phyloP scores from a whole-genome alignment of 2,113 vertebrate species.

The Ceyx margarethae region DNA sequence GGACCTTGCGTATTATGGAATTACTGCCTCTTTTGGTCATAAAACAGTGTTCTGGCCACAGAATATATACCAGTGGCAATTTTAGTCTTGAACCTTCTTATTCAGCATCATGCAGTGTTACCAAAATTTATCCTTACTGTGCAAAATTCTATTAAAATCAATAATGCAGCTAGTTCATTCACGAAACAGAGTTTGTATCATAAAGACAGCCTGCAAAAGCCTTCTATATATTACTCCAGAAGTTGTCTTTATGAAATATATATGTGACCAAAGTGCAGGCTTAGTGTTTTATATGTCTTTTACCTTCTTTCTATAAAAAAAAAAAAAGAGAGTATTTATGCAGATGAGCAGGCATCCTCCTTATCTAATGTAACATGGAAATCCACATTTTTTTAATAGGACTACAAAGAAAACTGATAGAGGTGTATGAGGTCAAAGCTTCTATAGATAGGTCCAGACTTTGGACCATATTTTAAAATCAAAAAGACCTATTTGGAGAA shows the following conservation, averaged over 20 bases:
- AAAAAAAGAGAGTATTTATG: background rate
- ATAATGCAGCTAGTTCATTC: slow-evolving; percentile 33
- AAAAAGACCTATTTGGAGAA: background rate
- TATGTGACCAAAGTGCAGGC: slow-evolving; percentile 2
- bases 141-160: slow-evolving; percentile 53
- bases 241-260: slow-evolving; percentile 37
- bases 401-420: background rate
- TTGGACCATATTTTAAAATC: background rate
- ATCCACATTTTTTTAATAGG: background rate
- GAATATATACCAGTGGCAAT: background rate
- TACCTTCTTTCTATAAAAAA: slow-evolving; percentile 17
- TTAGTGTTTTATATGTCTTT: slow-evolving; percentile 7
- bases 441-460: background rate
- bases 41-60: slow-evolving; percentile 30
- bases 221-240: background rate
- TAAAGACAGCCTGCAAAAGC: slow-evolving; percentile 16
- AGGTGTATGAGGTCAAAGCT: background rate
- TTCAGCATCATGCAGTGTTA: background rate
- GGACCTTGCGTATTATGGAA: background rate
- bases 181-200: background rate
- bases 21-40: background rate
- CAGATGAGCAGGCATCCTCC: background rate
- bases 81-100: background rate
- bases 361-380: background rate
- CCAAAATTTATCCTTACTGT: slow-evolving; percentile 22